Percentiles rank a stretch among this genome's conserved stretches.
phyloP scores from a whole-genome alignment of 2,888 invertebrate species.

The Meiosimyza platycephala region DNA sequence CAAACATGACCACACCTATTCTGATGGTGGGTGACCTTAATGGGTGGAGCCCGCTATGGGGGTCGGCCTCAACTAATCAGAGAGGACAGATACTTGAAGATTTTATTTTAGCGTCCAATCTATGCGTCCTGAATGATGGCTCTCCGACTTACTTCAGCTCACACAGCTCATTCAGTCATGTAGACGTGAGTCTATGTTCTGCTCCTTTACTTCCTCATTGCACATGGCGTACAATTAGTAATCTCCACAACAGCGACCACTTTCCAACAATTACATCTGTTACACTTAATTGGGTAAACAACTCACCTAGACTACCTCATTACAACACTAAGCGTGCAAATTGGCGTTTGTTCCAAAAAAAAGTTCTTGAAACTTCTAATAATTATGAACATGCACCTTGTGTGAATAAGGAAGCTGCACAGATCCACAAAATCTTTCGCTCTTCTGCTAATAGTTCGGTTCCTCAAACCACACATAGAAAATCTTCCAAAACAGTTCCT shows the following conservation, averaged over 20 bases:
- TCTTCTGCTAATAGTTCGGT: background rate
- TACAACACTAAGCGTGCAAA: background rate
- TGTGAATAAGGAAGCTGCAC: background rate
- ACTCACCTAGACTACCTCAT: background rate
- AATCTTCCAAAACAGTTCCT: background rate
- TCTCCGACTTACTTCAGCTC: background rate
- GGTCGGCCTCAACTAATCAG: background rate
- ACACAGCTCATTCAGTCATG: background rate
- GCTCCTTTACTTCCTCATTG: background rate
- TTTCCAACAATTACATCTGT: background rate
- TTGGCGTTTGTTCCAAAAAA: background rate
- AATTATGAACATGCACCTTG: background rate
- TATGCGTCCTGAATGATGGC: background rate
- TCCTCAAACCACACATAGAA: no score
- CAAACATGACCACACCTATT: background rate
- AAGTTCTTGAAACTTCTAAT: background rate
- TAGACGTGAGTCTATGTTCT: background rate
- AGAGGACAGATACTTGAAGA: no score
- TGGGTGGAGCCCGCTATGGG: constrained; percentile 6
- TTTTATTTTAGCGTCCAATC: background rate
- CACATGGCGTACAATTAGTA: background rate
- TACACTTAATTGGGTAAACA: background rate
- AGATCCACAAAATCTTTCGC: background rate
- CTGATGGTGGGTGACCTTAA: constrained; percentile 8
- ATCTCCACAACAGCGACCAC: constrained; percentile 21